A percentile compares a stretch with the other conserved stretches of the same genome.
phyloP scores from a whole-genome alignment of 2,888 invertebrate genomes.

The Pimpla rufipes region DNA sequence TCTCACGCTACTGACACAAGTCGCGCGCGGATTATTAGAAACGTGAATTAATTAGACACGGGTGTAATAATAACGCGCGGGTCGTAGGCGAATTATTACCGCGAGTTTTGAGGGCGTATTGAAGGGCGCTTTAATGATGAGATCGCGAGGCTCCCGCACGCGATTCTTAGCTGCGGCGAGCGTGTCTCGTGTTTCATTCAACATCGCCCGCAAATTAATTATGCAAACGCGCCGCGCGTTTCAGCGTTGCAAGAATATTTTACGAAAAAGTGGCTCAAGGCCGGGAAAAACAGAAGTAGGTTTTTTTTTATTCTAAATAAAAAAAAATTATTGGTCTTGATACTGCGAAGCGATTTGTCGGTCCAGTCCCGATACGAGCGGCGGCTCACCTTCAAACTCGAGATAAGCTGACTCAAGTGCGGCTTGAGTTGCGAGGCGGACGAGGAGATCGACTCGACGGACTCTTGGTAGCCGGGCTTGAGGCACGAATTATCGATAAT shows the following conservation, averaged over 20 bases:
- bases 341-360: conserved; percentile 26
- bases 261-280: background rate
- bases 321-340: background rate
- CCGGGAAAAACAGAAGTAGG: background rate
- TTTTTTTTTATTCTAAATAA: background rate
- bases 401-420: conserved; percentile 90
- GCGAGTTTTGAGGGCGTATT: conserved; percentile 17
- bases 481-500: conserved; percentile 65
- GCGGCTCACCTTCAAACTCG: conserved; percentile 90
- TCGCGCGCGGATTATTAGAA: conserved; percentile 14
- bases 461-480: conserved; percentile 83
- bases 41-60: conserved; percentile 37
- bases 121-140: conserved; percentile 31
- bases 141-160: conserved; percentile 6
- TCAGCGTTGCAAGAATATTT: background rate
- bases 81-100: background rate
- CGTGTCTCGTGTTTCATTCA: conserved; percentile 30
- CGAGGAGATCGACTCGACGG: conserved; percentile 80
- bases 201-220: conserved; percentile 9
- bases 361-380: conserved; percentile 24
- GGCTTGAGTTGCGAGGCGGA: conserved; percentile 87
- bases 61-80: conserved; percentile 6
- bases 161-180: background rate
- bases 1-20: conserved; percentile 16
- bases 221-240: conserved; percentile 11